Conservation (phyloP, 2,797 vertebrate genomes). For the Pempheris klunzingeri region DNA sequence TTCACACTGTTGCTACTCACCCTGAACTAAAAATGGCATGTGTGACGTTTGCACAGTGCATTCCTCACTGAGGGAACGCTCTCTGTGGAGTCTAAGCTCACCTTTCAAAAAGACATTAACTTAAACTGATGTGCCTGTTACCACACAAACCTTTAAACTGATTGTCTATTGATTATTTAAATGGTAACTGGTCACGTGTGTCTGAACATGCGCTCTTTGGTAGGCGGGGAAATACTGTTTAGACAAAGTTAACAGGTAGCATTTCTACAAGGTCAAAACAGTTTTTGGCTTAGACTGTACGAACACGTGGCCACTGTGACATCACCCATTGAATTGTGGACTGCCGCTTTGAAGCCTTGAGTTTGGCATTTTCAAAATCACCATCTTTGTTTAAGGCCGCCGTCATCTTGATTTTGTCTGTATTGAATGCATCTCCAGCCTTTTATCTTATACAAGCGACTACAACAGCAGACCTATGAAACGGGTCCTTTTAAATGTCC, state of each 20-base stretch:
- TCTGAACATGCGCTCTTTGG: not conserved
- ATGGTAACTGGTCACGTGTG: not conserved
- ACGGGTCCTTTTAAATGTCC: too few species aligned
- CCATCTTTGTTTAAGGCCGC: too few species aligned
- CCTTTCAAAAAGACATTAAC: constrained; percentile 63
- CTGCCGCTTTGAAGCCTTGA: too few species aligned
- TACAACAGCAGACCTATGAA: too few species aligned
- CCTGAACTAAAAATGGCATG: constrained; percentile 77
- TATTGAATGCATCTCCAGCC: too few species aligned
- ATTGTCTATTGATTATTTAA: not conserved
- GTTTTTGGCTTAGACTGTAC: too few species aligned
- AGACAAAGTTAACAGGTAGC: not conserved
- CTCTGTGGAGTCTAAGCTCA: constrained; percentile 58
- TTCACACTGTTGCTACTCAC: constrained; percentile 77
- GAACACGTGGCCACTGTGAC: not conserved
- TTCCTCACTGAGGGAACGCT: constrained; percentile 47
- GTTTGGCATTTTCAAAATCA: too few species aligned
- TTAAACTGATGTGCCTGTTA: constrained; percentile 26
- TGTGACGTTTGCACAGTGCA: constrained; percentile 61
- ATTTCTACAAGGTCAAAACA: not conserved
- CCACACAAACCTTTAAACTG: constrained; percentile 3
- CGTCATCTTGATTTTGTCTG: too few species aligned
- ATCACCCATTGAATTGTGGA: too few species aligned
- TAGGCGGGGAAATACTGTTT: not conserved
- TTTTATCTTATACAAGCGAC: too few species aligned